Percentiles rank a stretch among this genome's conserved stretches.
Conservation (phyloP, 2,113 vertebrate genomes). For the Prionailurus bengalensis region DNA sequence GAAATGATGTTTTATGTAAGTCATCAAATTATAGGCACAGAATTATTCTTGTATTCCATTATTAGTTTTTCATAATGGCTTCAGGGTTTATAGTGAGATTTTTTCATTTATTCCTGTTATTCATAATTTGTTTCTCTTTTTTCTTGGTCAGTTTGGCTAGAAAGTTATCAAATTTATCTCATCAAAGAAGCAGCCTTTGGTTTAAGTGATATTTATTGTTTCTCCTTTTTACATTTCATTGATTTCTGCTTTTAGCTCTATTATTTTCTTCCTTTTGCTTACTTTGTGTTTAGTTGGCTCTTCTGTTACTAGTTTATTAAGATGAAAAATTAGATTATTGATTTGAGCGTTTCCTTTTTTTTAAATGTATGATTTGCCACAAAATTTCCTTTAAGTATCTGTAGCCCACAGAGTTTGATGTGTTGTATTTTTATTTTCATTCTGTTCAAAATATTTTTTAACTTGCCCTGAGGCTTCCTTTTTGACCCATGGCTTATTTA, state of each 20-base stretch:
- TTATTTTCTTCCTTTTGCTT: background rate
- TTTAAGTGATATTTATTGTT: background rate
- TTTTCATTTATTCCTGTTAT: background rate
- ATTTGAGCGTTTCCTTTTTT: background rate
- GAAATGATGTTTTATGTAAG: background rate
- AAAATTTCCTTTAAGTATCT: background rate
- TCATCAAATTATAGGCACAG: background rate
- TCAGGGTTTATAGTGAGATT: background rate
- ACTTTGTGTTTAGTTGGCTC: background rate
- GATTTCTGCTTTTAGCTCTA: background rate
- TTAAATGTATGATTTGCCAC: background rate
- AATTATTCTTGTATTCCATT: background rate
- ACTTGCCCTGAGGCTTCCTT: background rate
- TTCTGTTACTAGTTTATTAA: background rate
- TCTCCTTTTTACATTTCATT: background rate
- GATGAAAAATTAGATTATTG: background rate
- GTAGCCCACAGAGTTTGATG: background rate
- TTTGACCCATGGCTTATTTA: background rate
- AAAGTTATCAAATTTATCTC: background rate
- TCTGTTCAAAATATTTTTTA: slow-evolving; percentile 27
- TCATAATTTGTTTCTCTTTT: background rate
- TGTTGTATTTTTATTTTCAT: background rate
- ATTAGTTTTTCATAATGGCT: background rate
- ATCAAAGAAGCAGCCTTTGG: background rate
- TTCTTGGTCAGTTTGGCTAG: background rate